These are phyloP conservation scores for Axis porcinus DNA, from an alignment of 2,113 vertebrate species.

Conservation along the genomic window DNA sequence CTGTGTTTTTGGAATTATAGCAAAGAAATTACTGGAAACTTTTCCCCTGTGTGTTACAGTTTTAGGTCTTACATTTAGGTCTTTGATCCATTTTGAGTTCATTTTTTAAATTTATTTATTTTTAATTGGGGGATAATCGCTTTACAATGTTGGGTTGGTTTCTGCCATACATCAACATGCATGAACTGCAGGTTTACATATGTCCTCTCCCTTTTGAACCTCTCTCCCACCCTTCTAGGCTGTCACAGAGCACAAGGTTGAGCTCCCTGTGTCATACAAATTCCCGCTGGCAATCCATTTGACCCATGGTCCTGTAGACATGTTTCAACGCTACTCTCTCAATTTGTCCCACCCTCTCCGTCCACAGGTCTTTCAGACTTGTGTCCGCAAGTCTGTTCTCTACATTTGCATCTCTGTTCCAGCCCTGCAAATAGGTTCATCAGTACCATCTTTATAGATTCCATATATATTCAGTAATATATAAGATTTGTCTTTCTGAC, in stretches of 20 bases:
- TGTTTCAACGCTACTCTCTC: background rate
- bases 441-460: background rate
- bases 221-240: background rate
- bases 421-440: background rate
- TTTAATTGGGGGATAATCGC: background rate
- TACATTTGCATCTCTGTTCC: background rate
- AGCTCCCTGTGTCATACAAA: background rate
- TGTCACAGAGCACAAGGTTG: background rate
- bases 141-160: background rate
- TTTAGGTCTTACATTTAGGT: background rate
- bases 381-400: background rate
- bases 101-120: background rate
- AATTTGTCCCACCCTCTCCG: background rate
- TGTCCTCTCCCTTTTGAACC: background rate
- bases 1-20: background rate
- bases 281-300: background rate
- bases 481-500: background rate
- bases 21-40: background rate
- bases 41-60: background rate
- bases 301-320: background rate
- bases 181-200: background rate
- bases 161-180: background rate
- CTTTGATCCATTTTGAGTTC: background rate
- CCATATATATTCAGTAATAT: background rate
- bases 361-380: background rate